These are phyloP conservation scores for Bimastos eiseni DNA, from an alignment of 2,888 invertebrate genomes.

Conservation along the genomic window DNA sequence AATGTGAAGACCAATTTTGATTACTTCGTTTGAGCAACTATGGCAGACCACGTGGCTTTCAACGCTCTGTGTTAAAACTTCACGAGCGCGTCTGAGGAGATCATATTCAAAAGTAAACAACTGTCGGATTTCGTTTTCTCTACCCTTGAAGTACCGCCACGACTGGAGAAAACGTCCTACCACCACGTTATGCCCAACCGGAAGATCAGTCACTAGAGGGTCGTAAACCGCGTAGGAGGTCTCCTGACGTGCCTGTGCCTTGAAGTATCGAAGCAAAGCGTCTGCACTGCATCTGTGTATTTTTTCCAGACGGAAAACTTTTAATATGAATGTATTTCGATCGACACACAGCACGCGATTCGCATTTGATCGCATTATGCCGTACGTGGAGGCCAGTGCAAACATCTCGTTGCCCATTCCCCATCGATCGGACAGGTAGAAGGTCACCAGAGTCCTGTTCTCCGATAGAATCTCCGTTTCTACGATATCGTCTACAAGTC, in stretches of 20 bases:
- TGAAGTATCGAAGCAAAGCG: background rate
- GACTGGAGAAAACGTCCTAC: constrained; percentile 31
- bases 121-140: background rate
- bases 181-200: background rate
- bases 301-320: constrained; percentile 10
- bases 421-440: constrained; percentile 20
- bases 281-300: background rate
- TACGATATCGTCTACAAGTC: background rate
- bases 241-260: background rate
- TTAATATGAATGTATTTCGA: background rate
- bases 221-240: background rate
- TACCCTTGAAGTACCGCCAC: constrained; percentile 28
- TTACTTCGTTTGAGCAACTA: background rate
- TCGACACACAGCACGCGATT: constrained; percentile 3
- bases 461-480: background rate
- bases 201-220: background rate
- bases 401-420: constrained; percentile 31
- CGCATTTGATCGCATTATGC: background rate
- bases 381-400: constrained; percentile 29
- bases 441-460: constrained; percentile 10
- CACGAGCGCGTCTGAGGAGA: background rate
- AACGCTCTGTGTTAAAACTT: background rate
- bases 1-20: constrained; percentile 33
- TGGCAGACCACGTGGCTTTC: background rate
- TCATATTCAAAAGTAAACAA: constrained; percentile 26